Base-by-base conservation (phyloP, 2,113 vertebrate genomes). In the Oncorhynchus tshawytscha region DNA sequence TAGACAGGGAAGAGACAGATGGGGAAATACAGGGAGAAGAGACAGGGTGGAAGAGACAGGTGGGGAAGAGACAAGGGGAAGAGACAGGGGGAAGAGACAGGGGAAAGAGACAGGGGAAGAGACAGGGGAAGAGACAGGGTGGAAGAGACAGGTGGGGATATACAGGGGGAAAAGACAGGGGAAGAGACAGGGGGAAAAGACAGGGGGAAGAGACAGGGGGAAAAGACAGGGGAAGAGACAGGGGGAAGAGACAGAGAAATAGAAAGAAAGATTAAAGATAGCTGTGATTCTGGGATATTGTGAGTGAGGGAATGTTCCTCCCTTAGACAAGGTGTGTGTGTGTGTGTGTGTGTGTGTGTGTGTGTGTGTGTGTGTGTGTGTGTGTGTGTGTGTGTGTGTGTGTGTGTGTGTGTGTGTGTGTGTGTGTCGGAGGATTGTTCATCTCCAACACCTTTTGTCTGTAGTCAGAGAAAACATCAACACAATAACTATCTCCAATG, bases 401-500 rank as follows among this genome's bases (percentile, higher is more conserved):
- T 51, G 13, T 3, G 49, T 51, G 49, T 15, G 49, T 51, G 49
- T 15, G 48, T 15, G 49, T 15, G 11, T 51, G 49, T 15, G 49
- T 51, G 49, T 15, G 49, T 51, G 48, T 73, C 70, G 70, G 39
- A 39, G 70, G 34, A n/a, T 29, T 22, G 66, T 54, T 64, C 27
- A 18, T n/a, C 18, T 62, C 5, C 22, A 57, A 25, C 39, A 71
- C 31, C 64, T 51, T 45, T 74, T 70, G 45, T 78, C 45, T 45
- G 70, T 22, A 31, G 75, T 77, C 65, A 67, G 72, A 20, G 54
- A 22, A 60, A 48, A 73, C 57, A 25, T 45, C 31, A 48, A 48
- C 57, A 74, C 34, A 67, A 29, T 4, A 72, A n/a, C 31, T 22
- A 3, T 72, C 57, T n/a, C 9, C 5, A 62, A 9, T 62, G 59